These are phyloP conservation scores for Clarias gariepinus DNA, from an alignment of 2,113 vertebrate species.

Conservation along the genomic window DNA sequence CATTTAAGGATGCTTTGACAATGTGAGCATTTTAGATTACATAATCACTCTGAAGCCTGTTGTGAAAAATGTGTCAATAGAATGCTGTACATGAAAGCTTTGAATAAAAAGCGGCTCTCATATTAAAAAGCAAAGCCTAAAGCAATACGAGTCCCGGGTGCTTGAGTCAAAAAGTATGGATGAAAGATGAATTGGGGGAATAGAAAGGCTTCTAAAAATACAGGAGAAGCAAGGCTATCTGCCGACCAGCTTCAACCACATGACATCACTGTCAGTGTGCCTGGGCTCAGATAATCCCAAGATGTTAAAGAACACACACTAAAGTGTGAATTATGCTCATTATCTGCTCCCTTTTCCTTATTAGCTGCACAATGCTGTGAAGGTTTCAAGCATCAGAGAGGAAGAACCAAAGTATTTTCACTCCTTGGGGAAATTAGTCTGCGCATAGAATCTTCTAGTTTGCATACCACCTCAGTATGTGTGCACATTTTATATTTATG, in stretches of 20 bases:
- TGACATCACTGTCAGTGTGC: constrained; percentile 50
- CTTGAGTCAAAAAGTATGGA: constrained; percentile 43
- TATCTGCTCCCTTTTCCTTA: constrained; percentile 56
- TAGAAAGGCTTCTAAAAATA: constrained; percentile 43
- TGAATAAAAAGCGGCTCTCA: constrained; percentile 8
- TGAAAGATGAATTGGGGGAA: constrained; percentile 31
- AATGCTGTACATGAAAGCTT: constrained; percentile 6
- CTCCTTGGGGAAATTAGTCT: constrained; percentile 23
- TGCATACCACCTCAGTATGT: not conserved
- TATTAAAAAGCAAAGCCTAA: constrained; percentile 19
- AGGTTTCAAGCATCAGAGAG: constrained; percentile 22
- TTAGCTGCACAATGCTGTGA: constrained; percentile 50
- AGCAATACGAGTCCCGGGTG: not conserved
- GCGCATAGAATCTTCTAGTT: not conserved
- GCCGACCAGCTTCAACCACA: constrained; percentile 17
- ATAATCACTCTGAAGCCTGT: not conserved
- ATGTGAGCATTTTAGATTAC: constrained; percentile 6
- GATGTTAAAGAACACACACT: constrained; percentile 58
- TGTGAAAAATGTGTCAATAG: not conserved
- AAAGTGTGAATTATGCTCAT: constrained; percentile 62
- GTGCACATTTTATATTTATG: constrained; percentile 1
- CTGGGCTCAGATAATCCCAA: constrained; percentile 59
- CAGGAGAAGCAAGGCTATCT: constrained; percentile 25
- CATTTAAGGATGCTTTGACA: not conserved
- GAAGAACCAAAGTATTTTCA: constrained; percentile 24